Evolutionary conservation across 53 echinoderm and acorn worm genomes (phyloP).

Genomic region (Arbacia lixula): DNA sequence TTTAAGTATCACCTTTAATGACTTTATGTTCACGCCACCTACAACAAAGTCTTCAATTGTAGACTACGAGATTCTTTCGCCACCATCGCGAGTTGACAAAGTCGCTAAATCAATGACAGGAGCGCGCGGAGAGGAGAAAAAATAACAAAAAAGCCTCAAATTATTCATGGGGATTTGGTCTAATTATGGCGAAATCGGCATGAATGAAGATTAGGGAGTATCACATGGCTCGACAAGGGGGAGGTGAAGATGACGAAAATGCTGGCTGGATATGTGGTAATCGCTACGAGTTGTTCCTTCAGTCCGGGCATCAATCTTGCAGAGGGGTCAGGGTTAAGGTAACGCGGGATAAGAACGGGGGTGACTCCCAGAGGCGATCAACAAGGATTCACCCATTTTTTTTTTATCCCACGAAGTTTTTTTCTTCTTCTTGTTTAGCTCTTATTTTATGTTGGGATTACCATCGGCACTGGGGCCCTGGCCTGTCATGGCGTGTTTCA

Average conservation of each 20-base stretch:
- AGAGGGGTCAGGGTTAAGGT: neutral
- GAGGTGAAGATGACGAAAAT: too few relatives aligned
- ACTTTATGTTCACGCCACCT: neutral
- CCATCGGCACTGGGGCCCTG: too few relatives aligned
- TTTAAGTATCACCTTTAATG: neutral
- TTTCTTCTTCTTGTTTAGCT: neutral
- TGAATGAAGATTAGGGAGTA: conserved; percentile 7
- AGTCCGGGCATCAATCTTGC: neutral
- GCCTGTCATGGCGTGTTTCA: too few relatives aligned
- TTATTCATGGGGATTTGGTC: conserved; percentile 27
- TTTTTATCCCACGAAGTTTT: neutral
- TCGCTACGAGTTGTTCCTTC: neutral
- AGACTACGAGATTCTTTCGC: too few relatives aligned
- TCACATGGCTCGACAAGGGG: neutral
- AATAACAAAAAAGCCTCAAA: neutral
- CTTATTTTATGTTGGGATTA: too few relatives aligned
- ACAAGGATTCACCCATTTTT: neutral
- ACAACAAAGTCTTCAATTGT: too few relatives aligned
- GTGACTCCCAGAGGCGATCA: neutral
- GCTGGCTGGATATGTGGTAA: neutral
- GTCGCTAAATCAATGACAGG: neutral
- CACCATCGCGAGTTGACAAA: too few relatives aligned
- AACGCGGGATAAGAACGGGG: neutral
- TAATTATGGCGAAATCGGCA: conserved; percentile 10
- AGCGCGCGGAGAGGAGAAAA: neutral